Conservation (phyloP, 2,113 vertebrate species). For the Odocoileus virginianus region DNA sequence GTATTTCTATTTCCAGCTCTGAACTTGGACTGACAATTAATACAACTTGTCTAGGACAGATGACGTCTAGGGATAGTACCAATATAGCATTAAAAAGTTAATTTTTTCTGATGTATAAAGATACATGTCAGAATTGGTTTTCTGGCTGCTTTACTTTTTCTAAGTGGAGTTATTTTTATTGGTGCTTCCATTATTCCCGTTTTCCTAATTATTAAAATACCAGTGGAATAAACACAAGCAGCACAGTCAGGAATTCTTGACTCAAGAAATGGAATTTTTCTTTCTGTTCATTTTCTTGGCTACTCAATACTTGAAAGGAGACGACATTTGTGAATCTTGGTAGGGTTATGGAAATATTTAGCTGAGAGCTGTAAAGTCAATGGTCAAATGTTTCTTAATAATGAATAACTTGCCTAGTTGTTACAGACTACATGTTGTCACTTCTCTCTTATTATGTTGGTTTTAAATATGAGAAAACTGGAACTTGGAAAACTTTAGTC, state of each 20-base stretch:
- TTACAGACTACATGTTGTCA: neutral
- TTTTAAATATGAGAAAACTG: conserved; percentile 4
- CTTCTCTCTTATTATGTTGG: neutral
- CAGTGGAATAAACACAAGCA: neutral
- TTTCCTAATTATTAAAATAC: conserved; percentile 7
- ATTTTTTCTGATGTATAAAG: neutral
- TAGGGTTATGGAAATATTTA: neutral
- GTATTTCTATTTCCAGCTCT: neutral
- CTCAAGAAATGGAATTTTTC: neutral
- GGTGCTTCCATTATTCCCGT: neutral
- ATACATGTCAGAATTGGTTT: neutral
- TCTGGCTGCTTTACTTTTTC: neutral
- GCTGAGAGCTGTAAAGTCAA: neutral
- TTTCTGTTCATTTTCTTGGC: neutral
- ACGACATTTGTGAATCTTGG: neutral
- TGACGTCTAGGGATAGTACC: neutral
- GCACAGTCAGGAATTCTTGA: neutral
- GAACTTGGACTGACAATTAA: neutral
- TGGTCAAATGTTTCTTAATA: neutral
- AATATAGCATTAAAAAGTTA: neutral
- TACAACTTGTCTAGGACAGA: neutral
- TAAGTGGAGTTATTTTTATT: neutral
- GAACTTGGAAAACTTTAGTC: neutral
- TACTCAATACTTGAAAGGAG: conserved; percentile 2
- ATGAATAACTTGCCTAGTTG: neutral